Evolutionary conservation across 2,113 vertebrate genomes (phyloP).

Genomic region (Prunella fulvescens): DNA sequence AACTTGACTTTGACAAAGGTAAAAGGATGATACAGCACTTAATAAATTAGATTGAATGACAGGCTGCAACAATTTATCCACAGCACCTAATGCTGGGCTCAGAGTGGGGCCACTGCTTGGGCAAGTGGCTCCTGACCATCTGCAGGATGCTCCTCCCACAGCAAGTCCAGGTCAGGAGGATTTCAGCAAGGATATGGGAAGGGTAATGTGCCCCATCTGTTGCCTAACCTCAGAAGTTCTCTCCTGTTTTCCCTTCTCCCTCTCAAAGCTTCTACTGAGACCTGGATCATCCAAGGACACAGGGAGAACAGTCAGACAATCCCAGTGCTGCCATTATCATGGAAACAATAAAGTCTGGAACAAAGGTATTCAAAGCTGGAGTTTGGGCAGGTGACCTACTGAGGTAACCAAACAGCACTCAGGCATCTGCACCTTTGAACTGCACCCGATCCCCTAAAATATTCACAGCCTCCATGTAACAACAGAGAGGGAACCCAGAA

Average conservation of each 20-base stretch:
- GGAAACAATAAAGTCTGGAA: background rate
- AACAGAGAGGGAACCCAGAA: background rate
- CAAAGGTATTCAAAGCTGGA: background rate
- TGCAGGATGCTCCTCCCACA: background rate
- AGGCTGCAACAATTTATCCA: background rate
- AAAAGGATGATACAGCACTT: conserved; percentile 28
- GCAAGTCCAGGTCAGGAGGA: background rate
- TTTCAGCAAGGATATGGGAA: background rate
- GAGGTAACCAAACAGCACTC: background rate
- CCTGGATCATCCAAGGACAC: background rate
- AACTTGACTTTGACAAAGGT: background rate
- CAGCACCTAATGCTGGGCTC: rapidly evolving
- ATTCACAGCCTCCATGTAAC: rapidly evolving
- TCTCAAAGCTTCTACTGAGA: background rate
- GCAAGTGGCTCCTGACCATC: background rate
- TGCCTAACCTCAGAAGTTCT: background rate
- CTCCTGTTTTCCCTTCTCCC: background rate
- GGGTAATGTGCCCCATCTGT: background rate
- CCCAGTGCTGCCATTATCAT: background rate
- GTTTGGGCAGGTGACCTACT: background rate
- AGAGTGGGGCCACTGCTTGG: background rate
- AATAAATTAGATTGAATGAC: background rate
- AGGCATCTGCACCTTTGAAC: background rate
- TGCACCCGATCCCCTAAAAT: rapidly evolving
- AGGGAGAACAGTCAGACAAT: background rate